These are phyloP conservation scores for Sclerurus mexicanus DNA, from an alignment of 2,113 vertebrate genomes.

Conservation along the genomic window DNA sequence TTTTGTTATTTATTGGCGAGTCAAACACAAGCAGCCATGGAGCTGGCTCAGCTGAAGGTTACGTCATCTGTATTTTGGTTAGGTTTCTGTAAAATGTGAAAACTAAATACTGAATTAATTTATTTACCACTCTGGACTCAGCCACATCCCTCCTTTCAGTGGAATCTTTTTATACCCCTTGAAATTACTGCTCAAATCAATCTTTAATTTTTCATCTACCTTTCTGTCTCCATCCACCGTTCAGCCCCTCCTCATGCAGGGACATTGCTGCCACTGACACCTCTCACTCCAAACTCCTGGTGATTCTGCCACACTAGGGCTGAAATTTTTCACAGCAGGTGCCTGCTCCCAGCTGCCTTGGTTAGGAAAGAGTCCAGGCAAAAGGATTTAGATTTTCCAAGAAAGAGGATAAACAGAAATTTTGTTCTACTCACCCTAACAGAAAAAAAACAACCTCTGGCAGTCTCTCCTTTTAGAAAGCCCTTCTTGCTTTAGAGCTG, in stretches of 20 bases:
- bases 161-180: background rate
- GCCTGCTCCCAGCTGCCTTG: background rate
- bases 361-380: background rate
- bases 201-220: background rate
- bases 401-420: background rate
- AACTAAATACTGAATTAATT: background rate
- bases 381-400: background rate
- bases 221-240: background rate
- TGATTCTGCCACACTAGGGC: background rate
- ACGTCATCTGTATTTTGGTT: background rate
- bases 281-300: background rate
- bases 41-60: background rate
- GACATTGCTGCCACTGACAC: background rate
- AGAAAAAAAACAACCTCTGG: background rate
- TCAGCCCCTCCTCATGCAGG: background rate
- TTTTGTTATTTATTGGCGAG: background rate
- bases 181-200: background rate
- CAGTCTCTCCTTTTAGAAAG: background rate
- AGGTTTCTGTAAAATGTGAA: background rate
- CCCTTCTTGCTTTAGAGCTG: background rate
- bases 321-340: background rate
- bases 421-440: background rate
- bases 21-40: background rate
- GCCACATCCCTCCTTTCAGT: background rate
- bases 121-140: background rate